Evolutionary conservation across 2,113 vertebrate species (phyloP).

Genomic region (Sander lucioperca): DNA sequence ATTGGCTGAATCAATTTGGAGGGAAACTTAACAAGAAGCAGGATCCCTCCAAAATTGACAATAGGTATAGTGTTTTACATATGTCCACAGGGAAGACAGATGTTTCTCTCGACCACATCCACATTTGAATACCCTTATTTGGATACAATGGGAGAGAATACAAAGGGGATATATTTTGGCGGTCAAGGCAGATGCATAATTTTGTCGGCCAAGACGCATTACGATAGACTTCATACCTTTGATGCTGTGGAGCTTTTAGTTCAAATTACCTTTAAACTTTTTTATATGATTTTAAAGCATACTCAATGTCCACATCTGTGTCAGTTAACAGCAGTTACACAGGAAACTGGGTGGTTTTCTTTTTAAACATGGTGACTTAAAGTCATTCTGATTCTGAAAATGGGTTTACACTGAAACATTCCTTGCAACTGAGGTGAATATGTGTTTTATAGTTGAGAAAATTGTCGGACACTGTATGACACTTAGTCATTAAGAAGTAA

Average conservation of each 20-base stretch:
- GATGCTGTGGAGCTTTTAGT: not conserved
- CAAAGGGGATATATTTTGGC: constrained; percentile 74
- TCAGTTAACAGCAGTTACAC: not conserved
- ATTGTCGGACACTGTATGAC: not conserved
- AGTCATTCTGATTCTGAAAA: not conserved
- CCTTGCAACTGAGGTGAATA: not conserved
- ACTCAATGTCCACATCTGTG: not conserved
- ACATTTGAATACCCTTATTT: constrained; percentile 74
- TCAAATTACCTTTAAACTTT: not conserved
- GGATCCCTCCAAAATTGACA: constrained; percentile 82
- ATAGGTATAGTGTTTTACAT: constrained; percentile 81
- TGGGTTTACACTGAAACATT: not conserved
- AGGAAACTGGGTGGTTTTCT: not conserved
- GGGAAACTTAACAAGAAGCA: constrained; percentile 76
- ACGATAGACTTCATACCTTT: not conserved
- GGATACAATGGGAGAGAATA: constrained; percentile 69
- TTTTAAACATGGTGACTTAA: not conserved
- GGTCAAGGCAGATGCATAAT: constrained; percentile 65
- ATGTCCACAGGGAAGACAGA: constrained; percentile 78
- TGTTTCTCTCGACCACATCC: constrained; percentile 76
- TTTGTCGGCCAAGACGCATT: constrained; percentile 34
- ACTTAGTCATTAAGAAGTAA: not conserved
- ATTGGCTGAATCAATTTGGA: constrained; percentile 81
- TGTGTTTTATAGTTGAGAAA: not conserved
- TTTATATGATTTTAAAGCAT: not conserved